These are phyloP conservation scores for Archocentrus centrarchus DNA, from an alignment of 2,113 vertebrate genomes.

Conservation along the genomic window DNA sequence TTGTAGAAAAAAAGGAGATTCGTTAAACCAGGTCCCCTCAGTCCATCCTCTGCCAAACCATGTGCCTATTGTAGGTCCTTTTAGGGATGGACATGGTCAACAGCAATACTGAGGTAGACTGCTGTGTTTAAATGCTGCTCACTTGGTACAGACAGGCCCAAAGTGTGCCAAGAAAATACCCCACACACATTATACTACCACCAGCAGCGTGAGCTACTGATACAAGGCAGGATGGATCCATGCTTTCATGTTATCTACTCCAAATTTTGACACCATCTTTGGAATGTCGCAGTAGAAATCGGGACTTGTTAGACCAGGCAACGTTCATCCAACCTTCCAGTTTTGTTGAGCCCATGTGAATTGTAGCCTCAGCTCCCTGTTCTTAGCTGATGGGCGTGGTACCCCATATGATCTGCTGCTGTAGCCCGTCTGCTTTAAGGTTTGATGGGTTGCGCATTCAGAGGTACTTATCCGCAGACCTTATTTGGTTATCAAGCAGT, in stretches of 20 bases:
- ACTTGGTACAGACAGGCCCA: too few species aligned
- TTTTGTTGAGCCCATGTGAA: background rate
- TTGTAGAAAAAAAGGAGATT: background rate
- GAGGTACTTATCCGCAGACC: background rate
- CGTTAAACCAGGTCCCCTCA: background rate
- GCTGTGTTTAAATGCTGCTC: too few species aligned
- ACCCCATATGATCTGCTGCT: too few species aligned
- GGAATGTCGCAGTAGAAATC: background rate
- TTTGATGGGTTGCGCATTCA: background rate
- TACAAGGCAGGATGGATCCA: background rate
- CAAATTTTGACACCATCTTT: background rate
- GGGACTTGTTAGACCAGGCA: fast-evolving
- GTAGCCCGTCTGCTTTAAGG: background rate
- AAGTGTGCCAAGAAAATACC: fast-evolving
- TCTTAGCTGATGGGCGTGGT: too few species aligned
- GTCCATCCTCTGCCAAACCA: background rate
- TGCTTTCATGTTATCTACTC: background rate
- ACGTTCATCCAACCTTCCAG: background rate
- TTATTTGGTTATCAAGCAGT: background rate
- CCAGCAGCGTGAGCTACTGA: background rate
- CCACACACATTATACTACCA: background rate
- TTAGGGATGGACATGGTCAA: background rate
- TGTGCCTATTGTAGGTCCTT: background rate
- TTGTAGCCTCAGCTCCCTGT: too few species aligned
- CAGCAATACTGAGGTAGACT: too few species aligned